Percentiles rank a stretch among this genome's conserved stretches.
Conservation (phyloP, 2,113 vertebrate species). For the Ardeotis arabs region DNA sequence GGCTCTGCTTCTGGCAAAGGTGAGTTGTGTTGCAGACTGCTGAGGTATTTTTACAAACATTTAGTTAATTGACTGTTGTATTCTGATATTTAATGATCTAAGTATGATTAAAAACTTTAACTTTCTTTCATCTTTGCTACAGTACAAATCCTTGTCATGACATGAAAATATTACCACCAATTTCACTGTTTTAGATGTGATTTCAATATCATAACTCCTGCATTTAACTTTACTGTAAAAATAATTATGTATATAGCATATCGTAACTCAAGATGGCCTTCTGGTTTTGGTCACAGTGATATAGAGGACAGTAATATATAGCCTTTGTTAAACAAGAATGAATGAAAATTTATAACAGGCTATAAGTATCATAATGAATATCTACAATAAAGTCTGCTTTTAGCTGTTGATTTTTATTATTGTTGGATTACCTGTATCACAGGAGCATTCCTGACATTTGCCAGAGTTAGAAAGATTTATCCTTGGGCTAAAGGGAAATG, state of each 20-base stretch:
- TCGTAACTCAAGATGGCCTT: conserved; percentile 17
- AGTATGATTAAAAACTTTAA: not conserved
- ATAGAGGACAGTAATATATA: not conserved
- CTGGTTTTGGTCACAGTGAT: conserved; percentile 20
- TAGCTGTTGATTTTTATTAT: conserved; percentile 68
- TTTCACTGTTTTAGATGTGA: not conserved
- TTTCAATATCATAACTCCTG: not conserved
- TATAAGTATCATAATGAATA: conserved; percentile 36
- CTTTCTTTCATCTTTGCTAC: not conserved
- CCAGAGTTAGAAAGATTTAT: conserved; percentile 56
- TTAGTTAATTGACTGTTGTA: not conserved
- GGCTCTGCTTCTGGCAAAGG: not conserved
- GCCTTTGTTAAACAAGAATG: conserved; percentile 5
- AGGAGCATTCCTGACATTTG: conserved; percentile 51
- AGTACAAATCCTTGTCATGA: not conserved
- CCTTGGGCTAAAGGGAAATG: conserved; percentile 52
- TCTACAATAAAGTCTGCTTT: conserved; percentile 52
- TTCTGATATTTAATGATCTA: not conserved
- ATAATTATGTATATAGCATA: conserved; percentile 1
- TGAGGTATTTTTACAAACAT: not conserved
- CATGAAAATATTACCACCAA: not conserved
- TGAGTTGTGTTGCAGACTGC: not conserved
- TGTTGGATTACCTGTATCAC: conserved; percentile 51
- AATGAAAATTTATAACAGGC: conserved; percentile 43
- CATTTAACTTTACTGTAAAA: conserved; percentile 40